A percentile compares a stretch with the other conserved stretches of the same genome.
Conservation (phyloP, 2,888 invertebrate species). For the Microctonus hyperodae region DNA sequence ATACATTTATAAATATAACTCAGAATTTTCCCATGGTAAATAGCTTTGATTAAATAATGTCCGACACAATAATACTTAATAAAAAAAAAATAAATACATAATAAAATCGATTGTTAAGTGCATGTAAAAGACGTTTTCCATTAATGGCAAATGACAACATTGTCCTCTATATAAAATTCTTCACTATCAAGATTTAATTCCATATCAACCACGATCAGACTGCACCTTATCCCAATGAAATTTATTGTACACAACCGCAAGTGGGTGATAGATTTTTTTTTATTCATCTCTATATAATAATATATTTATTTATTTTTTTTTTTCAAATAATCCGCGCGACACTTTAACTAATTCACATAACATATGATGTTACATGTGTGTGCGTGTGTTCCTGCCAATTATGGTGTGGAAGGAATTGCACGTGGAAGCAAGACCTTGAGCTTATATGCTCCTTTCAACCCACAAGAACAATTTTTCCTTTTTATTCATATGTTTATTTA, state of each 20-base stretch:
- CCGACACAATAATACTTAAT: background rate
- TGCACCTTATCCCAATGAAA: slow-evolving; percentile 14
- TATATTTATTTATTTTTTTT: too few species aligned
- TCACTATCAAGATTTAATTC: background rate
- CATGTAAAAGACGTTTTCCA: background rate
- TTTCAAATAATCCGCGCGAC: slow-evolving; percentile 10
- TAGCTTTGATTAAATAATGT: background rate
- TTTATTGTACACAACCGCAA: slow-evolving; percentile 12
- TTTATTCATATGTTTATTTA: too few species aligned
- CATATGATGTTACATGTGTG: background rate
- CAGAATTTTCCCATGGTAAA: background rate
- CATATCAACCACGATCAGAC: background rate
- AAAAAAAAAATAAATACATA: background rate
- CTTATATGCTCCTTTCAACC: slow-evolving; percentile 10
- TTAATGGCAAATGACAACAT: slow-evolving; percentile 5
- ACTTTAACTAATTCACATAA: background rate
- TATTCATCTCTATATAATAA: too few species aligned
- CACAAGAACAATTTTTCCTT: slow-evolving; percentile 1
- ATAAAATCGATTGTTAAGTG: background rate
- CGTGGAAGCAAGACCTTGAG: slow-evolving; percentile 36
- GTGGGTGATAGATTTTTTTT: slow-evolving; percentile 34
- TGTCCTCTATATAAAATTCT: slow-evolving; percentile 8
- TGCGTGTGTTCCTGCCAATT: slow-evolving; percentile 26
- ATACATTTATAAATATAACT: background rate
- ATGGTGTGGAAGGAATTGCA: slow-evolving; percentile 25